Conservation (phyloP, 2,113 vertebrate genomes). For the Chaetops frenatus region DNA sequence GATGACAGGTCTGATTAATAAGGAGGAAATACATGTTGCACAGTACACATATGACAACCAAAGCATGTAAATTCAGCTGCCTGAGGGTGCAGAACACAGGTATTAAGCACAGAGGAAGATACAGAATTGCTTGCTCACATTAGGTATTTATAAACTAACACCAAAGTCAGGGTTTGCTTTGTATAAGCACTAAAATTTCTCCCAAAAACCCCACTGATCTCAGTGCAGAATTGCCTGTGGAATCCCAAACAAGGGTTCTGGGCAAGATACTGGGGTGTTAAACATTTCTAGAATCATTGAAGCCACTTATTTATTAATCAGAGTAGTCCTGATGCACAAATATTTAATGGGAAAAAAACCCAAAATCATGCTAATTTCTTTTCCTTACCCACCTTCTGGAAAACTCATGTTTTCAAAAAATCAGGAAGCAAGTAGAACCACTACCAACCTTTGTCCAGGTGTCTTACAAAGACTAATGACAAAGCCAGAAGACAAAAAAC, state of each 20-base stretch:
- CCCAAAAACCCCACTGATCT: not conserved
- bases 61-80: not conserved
- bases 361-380: fast-evolving
- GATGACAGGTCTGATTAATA: not conserved
- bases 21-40: not conserved
- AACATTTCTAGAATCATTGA: not conserved
- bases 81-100: not conserved
- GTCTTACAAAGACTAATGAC: not conserved
- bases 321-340: not conserved
- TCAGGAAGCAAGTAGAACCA: not conserved
- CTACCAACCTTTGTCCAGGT: not conserved
- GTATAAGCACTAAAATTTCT: not conserved
- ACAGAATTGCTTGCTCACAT: not conserved
- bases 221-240: not conserved
- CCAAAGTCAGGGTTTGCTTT: not conserved
- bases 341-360: not conserved
- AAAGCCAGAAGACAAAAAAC: not conserved
- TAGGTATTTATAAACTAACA: not conserved
- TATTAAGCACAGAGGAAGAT: not conserved
- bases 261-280: not conserved
- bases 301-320: not conserved
- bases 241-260: not conserved
- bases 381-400: fast-evolving
- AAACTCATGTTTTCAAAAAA: not conserved
- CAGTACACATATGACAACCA: not conserved